phyloP scores from a whole-genome alignment of 2,797 vertebrate genomes.

The Epinephelus malabaricus region DNA sequence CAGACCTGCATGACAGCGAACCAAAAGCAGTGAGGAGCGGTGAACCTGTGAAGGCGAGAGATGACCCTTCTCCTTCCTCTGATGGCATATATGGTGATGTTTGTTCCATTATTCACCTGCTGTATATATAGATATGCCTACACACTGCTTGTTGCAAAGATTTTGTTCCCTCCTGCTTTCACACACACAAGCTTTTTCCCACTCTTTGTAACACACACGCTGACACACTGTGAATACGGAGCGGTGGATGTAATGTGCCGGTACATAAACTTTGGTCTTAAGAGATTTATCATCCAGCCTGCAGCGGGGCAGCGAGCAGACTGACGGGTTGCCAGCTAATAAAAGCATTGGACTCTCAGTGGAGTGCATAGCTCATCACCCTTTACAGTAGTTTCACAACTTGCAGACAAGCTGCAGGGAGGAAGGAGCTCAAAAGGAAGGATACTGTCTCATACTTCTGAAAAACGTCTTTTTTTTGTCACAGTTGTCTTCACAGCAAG shows the following conservation, averaged over 20 bases:
- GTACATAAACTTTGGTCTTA: constrained; percentile 47
- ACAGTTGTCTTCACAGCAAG: not conserved
- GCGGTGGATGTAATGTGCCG: constrained; percentile 32
- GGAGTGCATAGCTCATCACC: constrained; percentile 51
- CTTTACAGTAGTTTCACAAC: constrained; percentile 32
- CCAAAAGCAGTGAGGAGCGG: constrained; percentile 17
- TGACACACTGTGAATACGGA: constrained; percentile 21
- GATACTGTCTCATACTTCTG: not conserved
- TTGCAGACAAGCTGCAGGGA: constrained; percentile 21
- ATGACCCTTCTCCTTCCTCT: not conserved
- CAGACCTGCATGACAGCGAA: constrained; percentile 7
- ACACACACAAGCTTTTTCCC: not conserved
- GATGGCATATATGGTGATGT: not conserved
- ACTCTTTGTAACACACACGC: constrained; percentile 6
- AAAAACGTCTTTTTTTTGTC: not conserved
- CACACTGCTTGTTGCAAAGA: not conserved
- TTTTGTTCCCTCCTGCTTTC: not conserved
- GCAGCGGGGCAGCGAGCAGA: constrained; percentile 45
- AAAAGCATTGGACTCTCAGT: constrained; percentile 56
- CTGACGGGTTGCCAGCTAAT: constrained; percentile 57
- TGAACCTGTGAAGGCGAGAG: constrained; percentile 6
- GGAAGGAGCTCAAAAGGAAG: not conserved
- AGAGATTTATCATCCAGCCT: constrained; percentile 52
- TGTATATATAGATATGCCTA: constrained; percentile 34
- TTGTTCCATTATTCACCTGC: constrained; percentile 37